Conservation (phyloP, 2,113 vertebrate genomes). For the Sapayoa aenigma region DNA sequence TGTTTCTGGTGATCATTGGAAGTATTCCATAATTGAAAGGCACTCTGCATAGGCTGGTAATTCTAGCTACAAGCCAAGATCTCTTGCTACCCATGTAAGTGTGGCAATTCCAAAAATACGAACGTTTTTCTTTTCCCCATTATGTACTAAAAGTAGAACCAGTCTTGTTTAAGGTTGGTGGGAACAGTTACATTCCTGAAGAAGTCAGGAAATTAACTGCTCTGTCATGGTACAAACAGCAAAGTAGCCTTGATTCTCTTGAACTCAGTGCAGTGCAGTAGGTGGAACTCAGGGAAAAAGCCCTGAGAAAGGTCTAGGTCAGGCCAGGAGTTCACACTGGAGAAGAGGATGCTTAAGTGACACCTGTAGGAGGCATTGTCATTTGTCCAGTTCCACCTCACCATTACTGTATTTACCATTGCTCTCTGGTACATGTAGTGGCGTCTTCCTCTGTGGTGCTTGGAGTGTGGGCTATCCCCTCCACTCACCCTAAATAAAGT, state of each 20-base stretch:
- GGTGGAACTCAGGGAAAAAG: neutral
- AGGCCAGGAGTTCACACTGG: neutral
- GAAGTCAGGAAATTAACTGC: neutral
- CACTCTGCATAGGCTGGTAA: neutral
- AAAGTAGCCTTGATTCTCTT: neutral
- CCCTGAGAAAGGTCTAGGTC: neutral
- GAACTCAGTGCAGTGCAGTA: neutral
- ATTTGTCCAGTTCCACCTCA: neutral
- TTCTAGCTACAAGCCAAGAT: neutral
- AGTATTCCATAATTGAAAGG: neutral
- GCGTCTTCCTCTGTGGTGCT: constrained; percentile 14
- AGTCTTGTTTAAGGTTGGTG: neutral
- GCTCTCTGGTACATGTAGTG: neutral
- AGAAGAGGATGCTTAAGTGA: neutral
- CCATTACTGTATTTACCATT: too few species aligned
- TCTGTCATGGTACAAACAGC: neutral
- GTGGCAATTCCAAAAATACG: neutral
- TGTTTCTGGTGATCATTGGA: neutral
- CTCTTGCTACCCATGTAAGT: neutral
- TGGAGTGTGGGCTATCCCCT: neutral
- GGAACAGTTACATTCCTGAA: neutral
- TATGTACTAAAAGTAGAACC: neutral
- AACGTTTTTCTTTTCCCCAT: neutral
- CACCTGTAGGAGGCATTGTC: neutral
- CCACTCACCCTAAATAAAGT: neutral